Conservation (phyloP, 2,113 vertebrate genomes). For the Halichoerus grypus region DNA sequence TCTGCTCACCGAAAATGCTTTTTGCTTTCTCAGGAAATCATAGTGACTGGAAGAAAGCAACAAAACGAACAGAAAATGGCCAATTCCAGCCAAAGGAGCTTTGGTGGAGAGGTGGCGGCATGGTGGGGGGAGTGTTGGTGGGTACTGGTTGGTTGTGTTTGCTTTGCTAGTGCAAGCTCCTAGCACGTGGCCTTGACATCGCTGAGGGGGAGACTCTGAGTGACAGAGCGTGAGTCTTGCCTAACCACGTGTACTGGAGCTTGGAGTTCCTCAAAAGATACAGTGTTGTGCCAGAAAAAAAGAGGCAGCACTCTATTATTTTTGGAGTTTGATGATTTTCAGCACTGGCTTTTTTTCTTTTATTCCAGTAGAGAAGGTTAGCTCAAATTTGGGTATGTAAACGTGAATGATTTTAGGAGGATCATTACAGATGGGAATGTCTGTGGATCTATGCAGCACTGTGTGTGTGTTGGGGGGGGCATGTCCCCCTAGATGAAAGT, state of each 20-base stretch:
- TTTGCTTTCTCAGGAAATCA: background rate
- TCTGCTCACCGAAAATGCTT: background rate
- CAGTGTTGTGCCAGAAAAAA: background rate
- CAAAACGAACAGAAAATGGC: background rate
- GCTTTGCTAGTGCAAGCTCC: background rate
- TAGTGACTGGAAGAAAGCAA: background rate
- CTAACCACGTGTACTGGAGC: background rate
- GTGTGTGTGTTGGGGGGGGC: background rate
- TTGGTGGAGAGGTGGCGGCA: background rate
- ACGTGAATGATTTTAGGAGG: background rate
- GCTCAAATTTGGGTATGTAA: background rate
- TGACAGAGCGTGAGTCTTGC: background rate
- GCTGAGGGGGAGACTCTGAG: background rate
- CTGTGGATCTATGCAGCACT: background rate
- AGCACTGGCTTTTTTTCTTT: background rate
- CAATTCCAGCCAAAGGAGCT: background rate
- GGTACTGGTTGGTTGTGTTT: background rate
- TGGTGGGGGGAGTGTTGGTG: background rate
- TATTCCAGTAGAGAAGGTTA: background rate
- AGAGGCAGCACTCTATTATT: background rate
- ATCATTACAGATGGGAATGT: background rate
- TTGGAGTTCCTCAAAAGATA: background rate
- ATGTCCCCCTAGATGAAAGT: background rate
- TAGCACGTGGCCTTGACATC: background rate
- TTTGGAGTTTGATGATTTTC: background rate